Evolutionary conservation across 37 sponge, comb jelly and placozoan species (phyloP).

Genomic region (Halisarca cf. caerulea): DNA sequence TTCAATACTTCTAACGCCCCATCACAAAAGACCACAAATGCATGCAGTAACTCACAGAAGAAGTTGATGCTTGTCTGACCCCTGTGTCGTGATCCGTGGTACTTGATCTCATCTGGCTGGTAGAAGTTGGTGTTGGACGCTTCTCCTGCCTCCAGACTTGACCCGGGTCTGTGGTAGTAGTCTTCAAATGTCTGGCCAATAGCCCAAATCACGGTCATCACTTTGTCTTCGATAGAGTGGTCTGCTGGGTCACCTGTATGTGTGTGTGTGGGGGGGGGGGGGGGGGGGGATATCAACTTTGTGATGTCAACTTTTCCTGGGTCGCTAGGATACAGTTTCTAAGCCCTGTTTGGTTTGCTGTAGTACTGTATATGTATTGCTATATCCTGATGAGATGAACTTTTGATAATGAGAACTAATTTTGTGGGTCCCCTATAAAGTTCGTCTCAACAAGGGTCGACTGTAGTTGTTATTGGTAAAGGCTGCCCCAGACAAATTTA

Average conservation of each 20-base stretch:
- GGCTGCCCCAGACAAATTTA: no score
- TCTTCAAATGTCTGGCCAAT: conserved; percentile 57
- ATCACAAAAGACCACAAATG: background rate
- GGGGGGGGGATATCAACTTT: background rate
- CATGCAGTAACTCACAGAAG: conserved; percentile 41
- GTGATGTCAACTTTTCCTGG: background rate
- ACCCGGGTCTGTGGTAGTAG: conserved; percentile 52
- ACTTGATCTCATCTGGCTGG: conserved; percentile 71
- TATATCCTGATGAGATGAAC: no score
- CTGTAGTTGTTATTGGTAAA: no score
- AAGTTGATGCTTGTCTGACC: conserved; percentile 59
- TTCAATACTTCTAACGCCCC: background rate
- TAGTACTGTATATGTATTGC: no score
- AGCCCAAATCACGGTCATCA: conserved; percentile 63
- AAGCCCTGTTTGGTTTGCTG: no score
- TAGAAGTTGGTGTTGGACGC: conserved; percentile 51
- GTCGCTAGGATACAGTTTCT: no score
- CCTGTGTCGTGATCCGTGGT: conserved; percentile 62
- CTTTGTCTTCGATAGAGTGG: conserved; percentile 36
- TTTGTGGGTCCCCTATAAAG: no score
- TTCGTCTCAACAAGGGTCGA: no score
- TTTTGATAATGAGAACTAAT: no score
- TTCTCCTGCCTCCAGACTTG: conserved; percentile 57
- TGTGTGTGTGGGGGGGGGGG: no score
- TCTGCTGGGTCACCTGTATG: conserved; percentile 50